These are phyloP conservation scores for Crocidura indochinensis DNA, from an alignment of 2,797 vertebrate species.

Conservation along the genomic window DNA sequence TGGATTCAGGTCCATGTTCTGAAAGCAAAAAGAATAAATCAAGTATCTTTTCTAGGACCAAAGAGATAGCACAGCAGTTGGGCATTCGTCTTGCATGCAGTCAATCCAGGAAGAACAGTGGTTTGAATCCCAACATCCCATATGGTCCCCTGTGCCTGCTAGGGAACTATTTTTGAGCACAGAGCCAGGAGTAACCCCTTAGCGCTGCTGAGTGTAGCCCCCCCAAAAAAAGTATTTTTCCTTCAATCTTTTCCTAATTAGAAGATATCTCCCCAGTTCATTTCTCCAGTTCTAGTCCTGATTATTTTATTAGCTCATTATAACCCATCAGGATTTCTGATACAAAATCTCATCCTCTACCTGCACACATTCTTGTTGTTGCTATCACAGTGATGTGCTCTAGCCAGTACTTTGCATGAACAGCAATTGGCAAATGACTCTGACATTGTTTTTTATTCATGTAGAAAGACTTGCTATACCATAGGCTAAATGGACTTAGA, in stretches of 20 bases:
- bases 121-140: too few relatives aligned
- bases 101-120: too few relatives aligned
- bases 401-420: background rate
- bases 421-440: background rate
- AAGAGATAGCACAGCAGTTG: too few relatives aligned
- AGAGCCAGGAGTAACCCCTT: too few relatives aligned
- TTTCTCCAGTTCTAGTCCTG: background rate
- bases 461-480: background rate
- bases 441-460: background rate
- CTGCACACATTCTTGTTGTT: background rate
- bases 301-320: background rate
- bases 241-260: conserved; percentile 29
- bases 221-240: background rate
- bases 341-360: background rate
- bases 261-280: conserved; percentile 7
- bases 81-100: too few relatives aligned
- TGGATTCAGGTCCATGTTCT: background rate
- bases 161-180: too few relatives aligned
- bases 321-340: background rate
- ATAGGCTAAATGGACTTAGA: background rate
- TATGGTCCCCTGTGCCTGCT: too few relatives aligned
- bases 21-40: conserved; percentile 55
- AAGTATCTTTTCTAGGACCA: background rate
- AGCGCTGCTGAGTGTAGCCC: too few relatives aligned
- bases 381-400: background rate